Evolutionary conservation across 2,797 vertebrate species (phyloP).

Genomic region (Periparus ater): DNA sequence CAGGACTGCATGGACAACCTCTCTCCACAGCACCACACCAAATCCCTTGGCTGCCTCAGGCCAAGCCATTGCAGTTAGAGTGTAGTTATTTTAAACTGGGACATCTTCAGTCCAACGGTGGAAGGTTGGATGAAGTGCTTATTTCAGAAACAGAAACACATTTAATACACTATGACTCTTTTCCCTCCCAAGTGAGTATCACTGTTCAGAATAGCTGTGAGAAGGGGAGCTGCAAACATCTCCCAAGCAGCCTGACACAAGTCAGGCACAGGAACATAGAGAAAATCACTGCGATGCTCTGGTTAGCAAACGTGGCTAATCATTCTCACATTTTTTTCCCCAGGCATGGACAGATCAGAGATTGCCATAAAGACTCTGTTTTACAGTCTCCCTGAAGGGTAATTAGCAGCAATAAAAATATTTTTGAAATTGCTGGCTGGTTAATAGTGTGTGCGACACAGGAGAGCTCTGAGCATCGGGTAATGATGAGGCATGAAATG

Average conservation of each 20-base stretch:
- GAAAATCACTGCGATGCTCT: not conserved
- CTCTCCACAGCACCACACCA: not conserved
- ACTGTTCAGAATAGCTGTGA: not conserved
- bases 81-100: not conserved
- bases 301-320: not conserved
- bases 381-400: constrained; percentile 22
- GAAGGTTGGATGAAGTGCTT: not conserved
- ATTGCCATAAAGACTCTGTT: constrained; percentile 10
- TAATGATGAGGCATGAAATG: not conserved
- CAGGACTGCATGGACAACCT: not conserved
- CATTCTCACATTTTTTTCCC: not conserved
- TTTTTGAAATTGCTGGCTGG: not conserved
- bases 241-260: not conserved
- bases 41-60: not conserved
- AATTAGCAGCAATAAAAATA: constrained; percentile 59
- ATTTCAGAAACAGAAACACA: not conserved
- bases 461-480: not conserved
- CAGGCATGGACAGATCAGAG: not conserved
- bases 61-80: not conserved
- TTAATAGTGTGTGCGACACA: not conserved
- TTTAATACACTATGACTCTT: not conserved
- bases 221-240: not conserved
- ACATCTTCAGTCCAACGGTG: rapidly evolving
- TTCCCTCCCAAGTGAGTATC: not conserved
- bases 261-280: not conserved